Evolutionary conservation across 2,888 invertebrate species (phyloP), one percentile per base, ranked within the genome.

Genomic region (Charanyca ferruginea): DNA sequence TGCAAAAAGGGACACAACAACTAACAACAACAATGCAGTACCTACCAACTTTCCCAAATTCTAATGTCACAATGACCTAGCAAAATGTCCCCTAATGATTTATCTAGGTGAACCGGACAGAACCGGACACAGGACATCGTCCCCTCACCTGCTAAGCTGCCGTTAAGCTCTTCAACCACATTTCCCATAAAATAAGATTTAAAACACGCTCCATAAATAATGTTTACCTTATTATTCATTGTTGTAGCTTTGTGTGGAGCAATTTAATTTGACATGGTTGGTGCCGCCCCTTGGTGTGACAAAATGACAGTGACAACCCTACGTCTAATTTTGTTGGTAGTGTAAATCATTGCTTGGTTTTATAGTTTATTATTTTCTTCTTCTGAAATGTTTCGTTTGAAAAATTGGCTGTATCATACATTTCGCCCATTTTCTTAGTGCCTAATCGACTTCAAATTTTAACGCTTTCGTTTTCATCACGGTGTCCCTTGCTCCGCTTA

Each of bases 101-200:
- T 65, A 85, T 85, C 85, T 85, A 78, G 59, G 62, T 7, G 22
- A 59, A 62, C 68, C 55, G 63, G 62, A 48, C 88, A 59, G 48
- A 63, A 77, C 84, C 84, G 86, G 84, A 67, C 79, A 79, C 84
- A 86, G 87, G 38, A 25, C 48, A 35, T 32, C 38, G 54, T 63
- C 70, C 81, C 77, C 66, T 77, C 91, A 92, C 92, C 91, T 92
- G 91, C 89, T 87, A 90, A 91, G 88, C 88, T 85, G 85, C 89
- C 88, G 88, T 89, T 93, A 92, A 93, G 91, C 91, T 86, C 84
- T 76, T 77, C 87, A 79, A 93, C 94, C 94, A 82, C 94, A 94
- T 92, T 95, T 95, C 95, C 95, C 95, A 95, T 95, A 95, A 94
- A 95, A 94, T 93, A 91, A 93, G 93, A 94, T 94, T 91, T 91